Evolutionary conservation across 2,113 vertebrate genomes (phyloP).

Genomic region (Catagonus wagneri): DNA sequence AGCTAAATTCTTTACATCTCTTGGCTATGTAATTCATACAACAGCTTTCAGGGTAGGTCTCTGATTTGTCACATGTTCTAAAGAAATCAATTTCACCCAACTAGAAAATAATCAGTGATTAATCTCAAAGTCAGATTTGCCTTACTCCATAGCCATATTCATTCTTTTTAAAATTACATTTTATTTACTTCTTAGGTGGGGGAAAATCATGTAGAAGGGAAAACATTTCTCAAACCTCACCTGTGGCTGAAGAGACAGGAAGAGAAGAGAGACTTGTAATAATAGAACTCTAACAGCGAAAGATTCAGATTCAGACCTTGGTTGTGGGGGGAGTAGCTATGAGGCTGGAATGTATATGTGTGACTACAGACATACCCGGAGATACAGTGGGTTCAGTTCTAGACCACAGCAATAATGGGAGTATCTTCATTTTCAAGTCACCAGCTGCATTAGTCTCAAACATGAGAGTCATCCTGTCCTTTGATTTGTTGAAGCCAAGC

Average conservation of each 20-base stretch:
- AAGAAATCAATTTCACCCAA: not conserved
- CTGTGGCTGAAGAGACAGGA: not conserved
- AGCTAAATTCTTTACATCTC: not conserved
- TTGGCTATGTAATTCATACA: not conserved
- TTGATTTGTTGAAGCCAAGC: not conserved
- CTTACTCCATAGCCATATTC: not conserved
- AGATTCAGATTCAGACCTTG: not conserved
- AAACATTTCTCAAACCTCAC: not conserved
- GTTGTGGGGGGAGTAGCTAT: not conserved
- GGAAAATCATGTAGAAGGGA: not conserved
- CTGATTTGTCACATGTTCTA: not conserved
- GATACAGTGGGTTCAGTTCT: not conserved
- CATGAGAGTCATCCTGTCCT: not conserved
- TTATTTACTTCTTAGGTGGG: not conserved
- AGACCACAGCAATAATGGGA: not conserved
- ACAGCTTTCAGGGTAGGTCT: not conserved
- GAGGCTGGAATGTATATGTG: not conserved
- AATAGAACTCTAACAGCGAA: not conserved
- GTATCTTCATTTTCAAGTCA: not conserved
- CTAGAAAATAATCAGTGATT: not conserved
- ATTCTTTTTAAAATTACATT: slow-evolving; percentile 23
- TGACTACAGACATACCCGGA: not conserved
- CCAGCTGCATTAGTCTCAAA: not conserved
- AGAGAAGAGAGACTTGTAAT: not conserved
- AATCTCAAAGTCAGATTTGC: not conserved